Evolutionary conservation across 1,140 invertebrate species (phyloP).

Genomic region (Saccostrea glomerata): DNA sequence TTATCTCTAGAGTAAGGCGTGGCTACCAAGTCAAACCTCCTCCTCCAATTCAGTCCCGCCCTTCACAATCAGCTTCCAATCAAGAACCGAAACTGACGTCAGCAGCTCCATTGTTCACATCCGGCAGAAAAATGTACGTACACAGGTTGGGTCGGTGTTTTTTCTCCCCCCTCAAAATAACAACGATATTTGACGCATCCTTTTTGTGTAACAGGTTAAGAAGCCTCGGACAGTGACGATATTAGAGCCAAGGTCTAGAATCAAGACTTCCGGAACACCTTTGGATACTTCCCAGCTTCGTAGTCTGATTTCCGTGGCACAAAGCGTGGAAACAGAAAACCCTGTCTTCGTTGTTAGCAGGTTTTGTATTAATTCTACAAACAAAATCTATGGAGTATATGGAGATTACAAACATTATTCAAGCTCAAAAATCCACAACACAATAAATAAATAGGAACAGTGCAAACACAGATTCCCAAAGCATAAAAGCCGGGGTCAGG

Average conservation of each 20-base stretch:
- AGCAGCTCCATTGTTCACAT: neutral
- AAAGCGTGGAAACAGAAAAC: neutral
- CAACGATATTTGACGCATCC: too few species aligned
- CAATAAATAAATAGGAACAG: too few species aligned
- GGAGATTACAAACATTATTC: fast-evolving
- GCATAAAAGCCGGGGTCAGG: too few species aligned
- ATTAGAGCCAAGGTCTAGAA: neutral
- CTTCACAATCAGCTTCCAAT: neutral
- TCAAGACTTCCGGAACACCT: neutral
- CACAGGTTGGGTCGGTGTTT: too few species aligned
- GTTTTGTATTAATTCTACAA: neutral
- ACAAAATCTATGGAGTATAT: neutral
- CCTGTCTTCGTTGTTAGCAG: neutral
- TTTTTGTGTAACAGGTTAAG: too few species aligned
- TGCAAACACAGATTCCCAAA: too few species aligned
- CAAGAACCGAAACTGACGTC: neutral
- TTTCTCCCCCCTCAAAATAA: too few species aligned
- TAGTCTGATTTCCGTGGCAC: neutral
- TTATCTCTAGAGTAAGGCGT: neutral
- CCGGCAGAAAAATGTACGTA: too few species aligned
- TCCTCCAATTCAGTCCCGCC: neutral
- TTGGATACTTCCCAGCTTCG: neutral
- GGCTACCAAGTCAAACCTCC: neutral
- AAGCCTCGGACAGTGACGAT: neutral
- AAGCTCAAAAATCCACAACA: too few species aligned